phyloP scores from a whole-genome alignment of 53 echinoderm and acorn worm genomes.

The Antedon mediterranea region DNA sequence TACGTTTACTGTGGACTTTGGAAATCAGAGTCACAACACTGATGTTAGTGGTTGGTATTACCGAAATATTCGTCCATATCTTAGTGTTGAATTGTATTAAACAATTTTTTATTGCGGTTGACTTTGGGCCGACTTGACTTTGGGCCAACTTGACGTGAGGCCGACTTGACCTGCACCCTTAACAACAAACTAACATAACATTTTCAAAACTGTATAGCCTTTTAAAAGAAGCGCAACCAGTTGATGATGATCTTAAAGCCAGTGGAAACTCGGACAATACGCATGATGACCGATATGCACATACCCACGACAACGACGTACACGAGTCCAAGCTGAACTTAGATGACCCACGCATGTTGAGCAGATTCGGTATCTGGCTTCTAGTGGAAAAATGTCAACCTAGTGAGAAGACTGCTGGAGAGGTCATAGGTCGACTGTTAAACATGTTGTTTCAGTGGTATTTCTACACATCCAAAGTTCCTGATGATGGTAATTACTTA shows the following conservation, averaged over 20 bases:
- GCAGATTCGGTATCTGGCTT: constrained; percentile 85
- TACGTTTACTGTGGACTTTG: no score
- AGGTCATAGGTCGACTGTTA: constrained; percentile 74
- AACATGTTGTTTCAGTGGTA: constrained; percentile 99
- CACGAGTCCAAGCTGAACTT: constrained; percentile 24
- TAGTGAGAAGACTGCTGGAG: constrained; percentile 52
- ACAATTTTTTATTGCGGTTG: no score
- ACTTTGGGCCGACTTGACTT: no score
- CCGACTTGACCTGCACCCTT: no score
- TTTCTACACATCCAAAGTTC: constrained; percentile 67
- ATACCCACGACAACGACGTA: constrained; percentile 27
- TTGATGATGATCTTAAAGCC: not conserved
- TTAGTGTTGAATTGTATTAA: no score
- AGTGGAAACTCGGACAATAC: not conserved
- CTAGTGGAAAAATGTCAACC: constrained; percentile 92
- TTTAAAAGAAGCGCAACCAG: constrained; percentile 38
- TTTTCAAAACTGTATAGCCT: constrained; percentile 2
- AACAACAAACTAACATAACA: no score
- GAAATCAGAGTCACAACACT: no score
- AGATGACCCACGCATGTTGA: constrained; percentile 60
- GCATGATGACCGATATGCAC: not conserved
- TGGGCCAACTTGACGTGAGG: no score
- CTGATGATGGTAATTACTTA: constrained; percentile 29
- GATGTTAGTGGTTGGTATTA: no score
- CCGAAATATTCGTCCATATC: no score